Conservation (phyloP, 2,113 vertebrate genomes). For the Datnioides undecimradiatus region DNA sequence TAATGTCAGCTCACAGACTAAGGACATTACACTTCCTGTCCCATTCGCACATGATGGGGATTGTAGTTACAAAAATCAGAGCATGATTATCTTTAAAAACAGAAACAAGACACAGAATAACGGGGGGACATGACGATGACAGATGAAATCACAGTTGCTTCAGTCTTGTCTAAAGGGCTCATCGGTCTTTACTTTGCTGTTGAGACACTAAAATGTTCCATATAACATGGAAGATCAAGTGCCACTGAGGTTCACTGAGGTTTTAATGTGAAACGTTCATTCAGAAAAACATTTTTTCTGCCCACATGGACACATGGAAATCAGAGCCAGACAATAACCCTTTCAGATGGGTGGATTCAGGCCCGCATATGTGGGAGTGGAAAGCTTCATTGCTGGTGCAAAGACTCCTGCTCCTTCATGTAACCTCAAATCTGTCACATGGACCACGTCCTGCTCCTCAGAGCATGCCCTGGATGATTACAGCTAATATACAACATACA, state of each 20-base stretch:
- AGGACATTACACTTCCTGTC: too few relatives aligned
- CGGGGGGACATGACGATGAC: too few relatives aligned
- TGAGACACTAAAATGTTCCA: not conserved
- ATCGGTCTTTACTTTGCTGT: not conserved
- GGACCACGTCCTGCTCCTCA: not conserved
- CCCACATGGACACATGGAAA: not conserved
- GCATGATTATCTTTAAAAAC: too few relatives aligned
- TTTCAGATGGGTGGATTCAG: not conserved
- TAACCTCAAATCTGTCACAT: not conserved
- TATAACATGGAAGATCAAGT: not conserved
- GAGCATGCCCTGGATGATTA: not conserved
- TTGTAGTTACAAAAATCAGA: too few relatives aligned
- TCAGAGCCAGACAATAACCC: slow-evolving; percentile 6
- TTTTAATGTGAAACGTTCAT: not conserved
- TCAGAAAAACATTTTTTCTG: not conserved
- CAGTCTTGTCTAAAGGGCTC: too few relatives aligned
- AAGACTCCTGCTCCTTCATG: not conserved
- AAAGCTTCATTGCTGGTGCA: not conserved
- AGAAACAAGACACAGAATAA: not conserved
- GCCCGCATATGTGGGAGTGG: not conserved
- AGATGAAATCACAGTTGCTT: too few relatives aligned
- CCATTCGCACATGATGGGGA: too few relatives aligned
- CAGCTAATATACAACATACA: not conserved
- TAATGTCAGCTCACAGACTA: too few relatives aligned
- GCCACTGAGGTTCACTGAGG: not conserved